These are phyloP conservation scores for Passer montanus DNA, from an alignment of 2,113 vertebrate genomes.

Conservation along the genomic window DNA sequence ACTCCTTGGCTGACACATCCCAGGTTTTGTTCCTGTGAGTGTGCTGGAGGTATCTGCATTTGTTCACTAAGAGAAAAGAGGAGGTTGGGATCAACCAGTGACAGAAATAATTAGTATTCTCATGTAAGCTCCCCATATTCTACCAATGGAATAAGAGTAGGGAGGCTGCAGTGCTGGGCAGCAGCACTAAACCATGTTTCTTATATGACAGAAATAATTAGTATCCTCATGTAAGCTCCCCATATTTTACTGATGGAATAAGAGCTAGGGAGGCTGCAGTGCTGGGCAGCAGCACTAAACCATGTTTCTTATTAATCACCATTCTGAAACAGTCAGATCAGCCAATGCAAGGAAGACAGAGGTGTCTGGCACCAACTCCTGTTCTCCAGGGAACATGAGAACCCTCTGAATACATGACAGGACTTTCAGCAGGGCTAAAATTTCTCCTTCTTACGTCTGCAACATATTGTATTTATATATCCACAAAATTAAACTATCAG, in stretches of 20 bases:
- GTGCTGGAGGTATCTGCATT: neutral
- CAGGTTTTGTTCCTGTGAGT: neutral
- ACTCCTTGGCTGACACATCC: neutral
- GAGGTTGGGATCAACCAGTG: neutral
- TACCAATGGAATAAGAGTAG: neutral
- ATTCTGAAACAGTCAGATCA: neutral
- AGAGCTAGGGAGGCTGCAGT: neutral
- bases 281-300: neutral
- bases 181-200: neutral
- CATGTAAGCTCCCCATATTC: neutral
- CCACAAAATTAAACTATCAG: neutral
- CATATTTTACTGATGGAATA: too few species aligned
- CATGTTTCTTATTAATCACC: neutral
- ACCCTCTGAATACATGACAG: neutral
- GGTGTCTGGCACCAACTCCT: neutral
- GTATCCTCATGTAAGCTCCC: neutral
- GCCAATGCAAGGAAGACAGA: neutral
- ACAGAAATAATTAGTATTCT: neutral
- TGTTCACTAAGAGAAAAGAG: neutral
- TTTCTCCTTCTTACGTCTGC: neutral
- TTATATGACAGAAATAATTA: neutral
- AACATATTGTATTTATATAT: neutral
- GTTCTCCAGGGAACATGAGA: neutral
- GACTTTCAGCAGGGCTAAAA: neutral
- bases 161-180: neutral